Evolutionary conservation across 2,888 invertebrate species (phyloP).

Genomic region (Catocala nupta): DNA sequence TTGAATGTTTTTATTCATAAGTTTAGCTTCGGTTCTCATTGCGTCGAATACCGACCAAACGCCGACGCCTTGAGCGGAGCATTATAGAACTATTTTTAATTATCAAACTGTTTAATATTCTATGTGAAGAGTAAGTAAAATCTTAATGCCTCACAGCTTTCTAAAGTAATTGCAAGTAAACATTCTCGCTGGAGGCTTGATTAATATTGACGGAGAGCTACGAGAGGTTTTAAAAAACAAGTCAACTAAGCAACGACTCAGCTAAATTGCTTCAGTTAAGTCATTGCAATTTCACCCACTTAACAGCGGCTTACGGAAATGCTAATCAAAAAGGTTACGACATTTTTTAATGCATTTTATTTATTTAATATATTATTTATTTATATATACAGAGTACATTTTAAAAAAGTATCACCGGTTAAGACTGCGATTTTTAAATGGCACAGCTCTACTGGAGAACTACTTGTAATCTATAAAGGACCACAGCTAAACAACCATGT

Average conservation of each 20-base stretch:
- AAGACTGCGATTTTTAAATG: no score
- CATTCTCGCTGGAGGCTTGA: constrained; percentile 30
- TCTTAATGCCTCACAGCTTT: constrained; percentile 22
- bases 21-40: no score
- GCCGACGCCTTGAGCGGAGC: no score
- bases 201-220: constrained; percentile 31
- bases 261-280: constrained; percentile 4
- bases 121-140: constrained; percentile 37
- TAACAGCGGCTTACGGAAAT: background rate
- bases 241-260: background rate
- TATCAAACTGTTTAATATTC: constrained; percentile 56
- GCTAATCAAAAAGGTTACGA: background rate
- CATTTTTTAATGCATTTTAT: no score
- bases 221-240: constrained; percentile 7
- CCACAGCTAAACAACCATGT: no score
- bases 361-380: no score
- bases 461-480: no score
- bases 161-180: constrained; percentile 31
- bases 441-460: no score
- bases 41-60: no score
- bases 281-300: constrained; percentile 1
- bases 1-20: no score
- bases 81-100: constrained; percentile 57
- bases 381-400: no score
- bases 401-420: no score